Percentiles rank a stretch among this genome's conserved stretches.
Conservation (phyloP, 2,113 vertebrate genomes). For the Corythoichthys intestinalis region DNA sequence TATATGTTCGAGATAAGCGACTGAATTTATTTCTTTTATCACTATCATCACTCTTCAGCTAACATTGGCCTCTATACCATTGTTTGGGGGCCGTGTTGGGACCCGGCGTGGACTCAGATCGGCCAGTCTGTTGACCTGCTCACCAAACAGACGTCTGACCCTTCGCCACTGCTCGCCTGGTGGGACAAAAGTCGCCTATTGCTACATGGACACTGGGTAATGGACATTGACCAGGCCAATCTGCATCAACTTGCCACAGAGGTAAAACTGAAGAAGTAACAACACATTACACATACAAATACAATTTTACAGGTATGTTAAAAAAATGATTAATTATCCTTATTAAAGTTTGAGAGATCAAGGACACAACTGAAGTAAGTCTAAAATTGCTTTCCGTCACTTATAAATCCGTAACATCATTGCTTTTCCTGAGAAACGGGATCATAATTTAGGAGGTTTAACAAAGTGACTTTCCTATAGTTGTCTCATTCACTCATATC, state of each 20-base stretch:
- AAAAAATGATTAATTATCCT: neutral
- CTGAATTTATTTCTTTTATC: neutral
- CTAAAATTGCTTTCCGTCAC: neutral
- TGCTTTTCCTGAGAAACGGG: neutral
- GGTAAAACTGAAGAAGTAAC: constrained; percentile 66
- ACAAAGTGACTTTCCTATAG: neutral
- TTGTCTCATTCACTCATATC: neutral
- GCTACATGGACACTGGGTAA: constrained; percentile 86
- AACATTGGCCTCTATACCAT: constrained; percentile 92
- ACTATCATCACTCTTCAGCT: constrained; percentile 65
- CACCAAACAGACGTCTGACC: constrained; percentile 89
- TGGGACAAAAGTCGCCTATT: constrained; percentile 97
- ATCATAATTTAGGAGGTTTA: neutral
- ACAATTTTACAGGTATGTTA: no score
- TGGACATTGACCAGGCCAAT: constrained; percentile 95
- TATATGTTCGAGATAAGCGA: neutral
- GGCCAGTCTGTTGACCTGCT: constrained; percentile 93
- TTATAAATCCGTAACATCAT: neutral
- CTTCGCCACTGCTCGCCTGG: constrained; percentile 87
- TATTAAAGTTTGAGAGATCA: neutral
- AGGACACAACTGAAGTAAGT: neutral
- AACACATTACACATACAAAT: neutral
- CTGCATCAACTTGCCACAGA: constrained; percentile 94
- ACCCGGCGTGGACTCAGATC: constrained; percentile 94
- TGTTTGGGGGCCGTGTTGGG: constrained; percentile 98